A percentile compares a stretch with the other conserved stretches of the same genome.
These are phyloP conservation scores for Oxycera nigricornis DNA, from an alignment of 2,888 invertebrate species.

Conservation along the genomic window DNA sequence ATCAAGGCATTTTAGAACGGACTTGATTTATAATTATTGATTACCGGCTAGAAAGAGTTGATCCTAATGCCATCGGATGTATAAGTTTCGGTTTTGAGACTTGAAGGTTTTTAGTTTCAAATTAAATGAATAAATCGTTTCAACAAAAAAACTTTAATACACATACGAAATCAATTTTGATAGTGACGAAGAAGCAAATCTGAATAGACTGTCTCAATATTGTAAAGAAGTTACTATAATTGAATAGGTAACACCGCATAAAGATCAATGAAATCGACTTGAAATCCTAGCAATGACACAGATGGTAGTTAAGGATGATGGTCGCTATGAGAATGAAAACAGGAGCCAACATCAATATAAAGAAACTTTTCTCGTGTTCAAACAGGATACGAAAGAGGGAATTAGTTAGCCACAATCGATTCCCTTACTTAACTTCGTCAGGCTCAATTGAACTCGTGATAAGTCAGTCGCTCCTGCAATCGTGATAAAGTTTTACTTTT, in stretches of 20 bases:
- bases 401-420: constrained; percentile 46
- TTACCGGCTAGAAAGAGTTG: too few relatives aligned
- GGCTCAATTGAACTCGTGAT: constrained; percentile 46
- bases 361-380: constrained; percentile 37
- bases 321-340: not conserved
- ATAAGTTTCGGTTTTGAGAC: too few relatives aligned
- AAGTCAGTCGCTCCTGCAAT: constrained; percentile 45
- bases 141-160: too few relatives aligned
- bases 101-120: too few relatives aligned
- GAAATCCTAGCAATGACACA: constrained; percentile 7
- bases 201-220: too few relatives aligned
- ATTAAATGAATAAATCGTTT: too few relatives aligned
- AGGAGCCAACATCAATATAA: constrained; percentile 28
- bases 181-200: too few relatives aligned
- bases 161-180: too few relatives aligned
- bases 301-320: constrained; percentile 1
- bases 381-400: constrained; percentile 35
- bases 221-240: too few relatives aligned
- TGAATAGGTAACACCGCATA: not conserved
- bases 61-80: too few relatives aligned
- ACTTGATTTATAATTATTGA: too few relatives aligned
- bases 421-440: constrained; percentile 42
- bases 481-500: constrained; percentile 45
- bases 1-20: too few relatives aligned
- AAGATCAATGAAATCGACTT: not conserved